Percentiles rank a stretch among this genome's conserved stretches.
These are phyloP conservation scores for Peromyscus attwateri DNA, from an alignment of 2,797 vertebrate species.

Conservation along the genomic window DNA sequence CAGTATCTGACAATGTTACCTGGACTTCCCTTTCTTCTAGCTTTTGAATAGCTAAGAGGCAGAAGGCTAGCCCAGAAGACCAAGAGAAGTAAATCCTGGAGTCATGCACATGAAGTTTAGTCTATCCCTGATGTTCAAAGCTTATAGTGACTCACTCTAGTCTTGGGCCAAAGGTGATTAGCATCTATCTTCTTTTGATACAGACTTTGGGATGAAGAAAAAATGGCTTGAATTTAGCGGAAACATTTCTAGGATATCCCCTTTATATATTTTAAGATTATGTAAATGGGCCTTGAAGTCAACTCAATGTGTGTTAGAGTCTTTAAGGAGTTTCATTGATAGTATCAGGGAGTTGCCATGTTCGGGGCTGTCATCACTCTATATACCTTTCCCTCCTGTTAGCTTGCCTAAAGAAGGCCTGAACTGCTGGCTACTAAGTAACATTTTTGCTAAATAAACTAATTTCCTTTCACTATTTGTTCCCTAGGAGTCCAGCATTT, in stretches of 20 bases:
- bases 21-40: background rate
- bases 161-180: background rate
- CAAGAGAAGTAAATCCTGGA: background rate
- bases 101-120: background rate
- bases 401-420: conserved; percentile 5
- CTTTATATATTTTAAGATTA: conserved; percentile 10
- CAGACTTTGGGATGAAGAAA: background rate
- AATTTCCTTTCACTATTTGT: conserved; percentile 20
- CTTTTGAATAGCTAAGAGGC: background rate
- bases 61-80: background rate
- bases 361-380: background rate
- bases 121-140: background rate
- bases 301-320: background rate
- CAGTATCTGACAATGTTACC: background rate
- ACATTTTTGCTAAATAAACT: background rate
- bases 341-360: background rate
- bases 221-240: background rate
- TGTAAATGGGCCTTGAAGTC: background rate
- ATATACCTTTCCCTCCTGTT: too few relatives aligned
- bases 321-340: background rate
- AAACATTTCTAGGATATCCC: background rate
- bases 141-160: background rate
- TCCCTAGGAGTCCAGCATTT: background rate
- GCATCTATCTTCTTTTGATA: background rate
- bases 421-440: background rate